These are phyloP conservation scores for Dasypus novemcinctus DNA, from an alignment of 2,113 vertebrate species.

Conservation along the genomic window DNA sequence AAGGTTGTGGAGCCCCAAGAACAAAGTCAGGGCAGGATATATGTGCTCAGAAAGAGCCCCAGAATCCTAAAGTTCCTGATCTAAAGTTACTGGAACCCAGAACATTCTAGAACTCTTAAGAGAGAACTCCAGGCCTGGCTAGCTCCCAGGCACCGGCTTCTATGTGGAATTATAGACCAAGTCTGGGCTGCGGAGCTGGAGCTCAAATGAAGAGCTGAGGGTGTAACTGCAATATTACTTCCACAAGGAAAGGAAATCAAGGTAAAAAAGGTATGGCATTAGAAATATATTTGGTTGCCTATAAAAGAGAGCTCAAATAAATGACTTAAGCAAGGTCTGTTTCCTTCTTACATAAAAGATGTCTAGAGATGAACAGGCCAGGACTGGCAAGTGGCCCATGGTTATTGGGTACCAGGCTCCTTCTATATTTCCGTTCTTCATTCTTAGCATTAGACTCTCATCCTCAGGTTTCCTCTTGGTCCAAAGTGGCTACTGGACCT, in stretches of 20 bases:
- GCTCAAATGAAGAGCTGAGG: not conserved
- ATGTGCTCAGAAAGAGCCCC: not conserved
- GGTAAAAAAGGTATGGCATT: not conserved
- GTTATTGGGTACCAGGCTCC: not conserved
- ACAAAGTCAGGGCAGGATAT: not conserved
- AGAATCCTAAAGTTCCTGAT: not conserved
- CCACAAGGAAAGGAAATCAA: not conserved
- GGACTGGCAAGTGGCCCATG: rapidly evolving
- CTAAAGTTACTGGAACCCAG: not conserved
- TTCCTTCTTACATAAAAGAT: not conserved
- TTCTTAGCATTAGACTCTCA: not conserved
- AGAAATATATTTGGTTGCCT: not conserved
- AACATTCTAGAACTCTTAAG: not conserved
- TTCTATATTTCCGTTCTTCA: not conserved
- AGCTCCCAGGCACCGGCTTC: not conserved
- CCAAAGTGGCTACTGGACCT: not conserved
- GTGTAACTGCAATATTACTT: rapidly evolving
- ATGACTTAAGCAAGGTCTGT: not conserved
- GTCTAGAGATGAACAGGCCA: not conserved
- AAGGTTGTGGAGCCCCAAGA: not conserved
- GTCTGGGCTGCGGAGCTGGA: not conserved
- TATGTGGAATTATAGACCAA: not conserved
- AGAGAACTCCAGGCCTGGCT: not conserved
- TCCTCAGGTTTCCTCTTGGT: not conserved
- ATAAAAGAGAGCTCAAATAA: not conserved